phyloP scores from a whole-genome alignment of 2,888 invertebrate species.

The Allolobophora icterica region DNA sequence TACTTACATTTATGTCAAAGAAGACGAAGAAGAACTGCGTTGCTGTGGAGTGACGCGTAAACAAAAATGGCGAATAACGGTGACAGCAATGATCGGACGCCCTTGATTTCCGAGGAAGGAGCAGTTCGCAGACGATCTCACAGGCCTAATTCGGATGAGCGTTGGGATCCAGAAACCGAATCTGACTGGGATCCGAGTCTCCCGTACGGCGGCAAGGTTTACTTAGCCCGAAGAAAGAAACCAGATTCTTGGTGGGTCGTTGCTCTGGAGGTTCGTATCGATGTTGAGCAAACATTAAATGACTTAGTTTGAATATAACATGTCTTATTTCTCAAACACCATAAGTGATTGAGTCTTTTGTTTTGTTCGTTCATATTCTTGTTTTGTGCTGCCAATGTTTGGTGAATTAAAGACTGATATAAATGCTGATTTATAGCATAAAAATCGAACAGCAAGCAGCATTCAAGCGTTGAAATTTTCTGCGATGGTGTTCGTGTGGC shows the following conservation, averaged over 20 bases:
- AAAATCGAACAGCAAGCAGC: too few relatives aligned
- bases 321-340: too few relatives aligned
- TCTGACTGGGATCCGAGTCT: slow-evolving; percentile 58
- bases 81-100: not conserved
- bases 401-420: too few relatives aligned
- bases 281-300: not conserved
- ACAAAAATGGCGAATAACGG: slow-evolving; percentile 18
- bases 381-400: too few relatives aligned
- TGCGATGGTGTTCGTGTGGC: too few relatives aligned
- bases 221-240: slow-evolving; percentile 65
- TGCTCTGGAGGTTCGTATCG: slow-evolving; percentile 36
- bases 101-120: slow-evolving; percentile 21
- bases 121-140: not conserved
- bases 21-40: not conserved
- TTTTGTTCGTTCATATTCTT: too few relatives aligned
- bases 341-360: too few relatives aligned
- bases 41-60: slow-evolving; percentile 13
- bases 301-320: not conserved
- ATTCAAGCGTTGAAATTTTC: too few relatives aligned
- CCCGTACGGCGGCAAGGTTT: slow-evolving; percentile 67
- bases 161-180: slow-evolving; percentile 29
- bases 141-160: not conserved
- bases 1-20: not conserved
- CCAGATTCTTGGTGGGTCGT: slow-evolving; percentile 59
- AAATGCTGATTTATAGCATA: not conserved